These are phyloP conservation scores for Sebastolobus alascanus DNA, from an alignment of 2,797 vertebrate genomes.

Conservation along the genomic window DNA sequence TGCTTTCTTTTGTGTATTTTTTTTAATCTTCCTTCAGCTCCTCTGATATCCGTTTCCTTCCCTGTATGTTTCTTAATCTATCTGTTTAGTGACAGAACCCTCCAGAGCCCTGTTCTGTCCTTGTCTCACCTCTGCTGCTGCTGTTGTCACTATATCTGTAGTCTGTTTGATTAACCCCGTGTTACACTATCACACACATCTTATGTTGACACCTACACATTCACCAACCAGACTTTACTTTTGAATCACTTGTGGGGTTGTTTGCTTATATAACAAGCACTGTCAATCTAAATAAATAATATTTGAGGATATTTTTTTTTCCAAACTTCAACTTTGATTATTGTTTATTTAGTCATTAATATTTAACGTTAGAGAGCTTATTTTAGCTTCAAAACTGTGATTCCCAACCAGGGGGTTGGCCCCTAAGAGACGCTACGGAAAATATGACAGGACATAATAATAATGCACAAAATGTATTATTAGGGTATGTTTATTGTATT, in stretches of 20 bases:
- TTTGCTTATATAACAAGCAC: neutral
- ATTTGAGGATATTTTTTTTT: neutral
- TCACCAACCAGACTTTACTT: neutral
- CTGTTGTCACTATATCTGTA: neutral
- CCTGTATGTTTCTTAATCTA: conserved; percentile 6
- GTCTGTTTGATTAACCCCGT: neutral
- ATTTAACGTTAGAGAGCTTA: neutral
- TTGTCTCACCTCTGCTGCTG: neutral
- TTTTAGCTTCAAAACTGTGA: neutral
- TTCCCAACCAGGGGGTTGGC: neutral
- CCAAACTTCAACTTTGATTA: neutral
- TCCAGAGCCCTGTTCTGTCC: neutral
- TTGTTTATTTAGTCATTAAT: neutral
- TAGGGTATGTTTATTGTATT: neutral
- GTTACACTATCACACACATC: neutral
- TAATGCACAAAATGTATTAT: too few species aligned
- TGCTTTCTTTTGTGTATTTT: conserved; percentile 1
- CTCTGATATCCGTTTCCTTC: conserved; percentile 14
- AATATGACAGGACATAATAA: neutral
- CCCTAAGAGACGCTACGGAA: neutral
- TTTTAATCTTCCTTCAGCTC: conserved; percentile 38
- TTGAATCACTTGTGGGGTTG: neutral
- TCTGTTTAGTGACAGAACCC: neutral
- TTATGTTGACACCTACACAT: neutral
- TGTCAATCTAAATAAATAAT: conserved; percentile 1